Conservation (phyloP, 2,113 vertebrate species). For the Cololabis saira region DNA sequence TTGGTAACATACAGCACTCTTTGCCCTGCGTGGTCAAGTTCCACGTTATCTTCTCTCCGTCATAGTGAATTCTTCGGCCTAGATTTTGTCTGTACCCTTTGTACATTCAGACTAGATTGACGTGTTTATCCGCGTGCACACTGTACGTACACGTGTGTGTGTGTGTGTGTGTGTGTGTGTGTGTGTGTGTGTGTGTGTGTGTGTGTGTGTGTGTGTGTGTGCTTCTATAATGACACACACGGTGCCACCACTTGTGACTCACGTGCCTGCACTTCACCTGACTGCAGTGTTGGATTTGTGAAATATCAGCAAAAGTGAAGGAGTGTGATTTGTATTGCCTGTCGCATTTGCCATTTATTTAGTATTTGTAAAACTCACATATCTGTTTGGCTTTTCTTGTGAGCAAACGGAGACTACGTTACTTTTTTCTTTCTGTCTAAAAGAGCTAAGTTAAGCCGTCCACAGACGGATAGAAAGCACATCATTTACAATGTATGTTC, state of each 20-base stretch:
- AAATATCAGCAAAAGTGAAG: background rate
- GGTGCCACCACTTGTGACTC: slow-evolving; percentile 13
- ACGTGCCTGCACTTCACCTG: background rate
- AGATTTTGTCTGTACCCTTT: slow-evolving; percentile 7
- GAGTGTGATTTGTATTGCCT: background rate
- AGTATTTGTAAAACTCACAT: background rate
- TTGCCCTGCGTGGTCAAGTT: slow-evolving; percentile 22
- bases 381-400: too few species aligned
- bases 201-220: background rate
- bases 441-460: too few species aligned
- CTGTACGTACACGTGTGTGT: background rate
- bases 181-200: slow-evolving; percentile 8
- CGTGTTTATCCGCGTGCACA: background rate
- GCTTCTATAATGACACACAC: background rate
- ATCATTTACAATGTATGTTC: background rate
- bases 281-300: slow-evolving; percentile 1
- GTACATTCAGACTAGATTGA: background rate
- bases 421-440: too few species aligned
- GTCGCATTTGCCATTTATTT: background rate
- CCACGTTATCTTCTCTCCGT: background rate
- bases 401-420: too few species aligned
- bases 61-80: background rate
- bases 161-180: too few species aligned
- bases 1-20: slow-evolving; percentile 5
- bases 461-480: background rate